Percentiles rank a stretch among this genome's conserved stretches.
These are phyloP conservation scores for Holotrichia oblita DNA, from an alignment of 1,140 invertebrate species.

Conservation along the genomic window DNA sequence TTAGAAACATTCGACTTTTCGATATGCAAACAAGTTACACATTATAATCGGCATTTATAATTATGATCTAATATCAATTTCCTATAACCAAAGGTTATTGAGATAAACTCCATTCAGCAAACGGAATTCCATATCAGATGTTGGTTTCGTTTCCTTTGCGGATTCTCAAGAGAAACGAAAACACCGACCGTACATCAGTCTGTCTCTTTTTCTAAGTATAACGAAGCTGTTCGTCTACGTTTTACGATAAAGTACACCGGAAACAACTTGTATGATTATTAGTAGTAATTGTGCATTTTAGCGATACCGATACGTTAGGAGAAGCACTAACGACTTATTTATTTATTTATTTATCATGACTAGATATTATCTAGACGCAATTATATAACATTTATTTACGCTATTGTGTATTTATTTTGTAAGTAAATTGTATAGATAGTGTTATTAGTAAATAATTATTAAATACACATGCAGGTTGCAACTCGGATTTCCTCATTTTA, in stretches of 20 bases:
- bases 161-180: slow-evolving; percentile 7
- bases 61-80: slow-evolving; percentile 3
- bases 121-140: slow-evolving; percentile 8
- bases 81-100: background rate
- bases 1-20: background rate
- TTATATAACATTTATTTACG: background rate
- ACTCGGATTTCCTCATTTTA: too few species aligned
- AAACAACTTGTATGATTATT: background rate
- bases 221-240: background rate
- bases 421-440: too few species aligned
- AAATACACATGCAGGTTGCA: too few species aligned
- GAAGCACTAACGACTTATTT: background rate
- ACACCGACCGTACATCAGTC: background rate
- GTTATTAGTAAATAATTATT: too few species aligned
- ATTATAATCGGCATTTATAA: background rate
- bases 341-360: background rate
- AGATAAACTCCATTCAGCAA: slow-evolving; percentile 28
- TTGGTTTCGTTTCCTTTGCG: slow-evolving; percentile 1
- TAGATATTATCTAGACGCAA: background rate
- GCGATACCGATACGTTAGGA: background rate
- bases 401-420: background rate
- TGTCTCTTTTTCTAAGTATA: background rate
- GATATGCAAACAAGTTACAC: background rate
- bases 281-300: background rate
- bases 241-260: background rate